A percentile compares a stretch with the other conserved stretches of the same genome.
These are phyloP conservation scores for Imbricaverruca yamaguchii DNA, from an alignment of 2,888 invertebrate species.

Conservation along the genomic window DNA sequence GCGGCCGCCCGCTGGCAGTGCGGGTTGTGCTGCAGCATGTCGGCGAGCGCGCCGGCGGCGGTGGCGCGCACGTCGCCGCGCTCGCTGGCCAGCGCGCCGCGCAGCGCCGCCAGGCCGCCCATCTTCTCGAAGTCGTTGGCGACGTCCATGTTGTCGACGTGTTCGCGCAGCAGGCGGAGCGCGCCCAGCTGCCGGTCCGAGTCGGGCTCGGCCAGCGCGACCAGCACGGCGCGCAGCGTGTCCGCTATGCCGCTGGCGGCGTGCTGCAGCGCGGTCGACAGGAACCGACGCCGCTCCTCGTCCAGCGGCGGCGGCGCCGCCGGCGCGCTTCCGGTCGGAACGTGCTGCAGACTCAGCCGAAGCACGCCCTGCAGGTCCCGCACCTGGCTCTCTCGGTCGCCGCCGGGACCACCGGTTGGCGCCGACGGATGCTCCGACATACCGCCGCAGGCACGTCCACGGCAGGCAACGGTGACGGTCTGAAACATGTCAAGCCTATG, in stretches of 20 bases:
- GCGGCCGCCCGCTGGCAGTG: neutral
- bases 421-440: no score
- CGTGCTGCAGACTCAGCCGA: neutral
- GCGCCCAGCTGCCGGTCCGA: neutral
- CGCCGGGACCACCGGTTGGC: neutral
- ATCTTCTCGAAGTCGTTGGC: conserved; percentile 21
- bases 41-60: conserved; percentile 13
- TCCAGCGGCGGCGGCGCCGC: neutral
- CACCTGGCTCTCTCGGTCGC: neutral
- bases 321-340: neutral
- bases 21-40: conserved; percentile 21
- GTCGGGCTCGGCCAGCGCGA: conserved; percentile 3
- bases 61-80: neutral
- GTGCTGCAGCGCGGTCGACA: neutral
- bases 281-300: conserved; percentile 7
- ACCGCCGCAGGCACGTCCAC: no score
- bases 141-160: conserved; percentile 13
- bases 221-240: neutral
- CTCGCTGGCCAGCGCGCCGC: neutral
- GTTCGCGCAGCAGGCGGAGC: conserved; percentile 11
- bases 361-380: conserved; percentile 4
- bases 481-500: no score
- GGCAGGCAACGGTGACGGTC: no score
- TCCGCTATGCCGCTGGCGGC: neutral
- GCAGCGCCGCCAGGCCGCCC: conserved; percentile 16